A percentile compares a stretch with the other conserved stretches of the same genome.
phyloP scores from a whole-genome alignment of 2,797 vertebrate species.

The Cynopterus sphinx region DNA sequence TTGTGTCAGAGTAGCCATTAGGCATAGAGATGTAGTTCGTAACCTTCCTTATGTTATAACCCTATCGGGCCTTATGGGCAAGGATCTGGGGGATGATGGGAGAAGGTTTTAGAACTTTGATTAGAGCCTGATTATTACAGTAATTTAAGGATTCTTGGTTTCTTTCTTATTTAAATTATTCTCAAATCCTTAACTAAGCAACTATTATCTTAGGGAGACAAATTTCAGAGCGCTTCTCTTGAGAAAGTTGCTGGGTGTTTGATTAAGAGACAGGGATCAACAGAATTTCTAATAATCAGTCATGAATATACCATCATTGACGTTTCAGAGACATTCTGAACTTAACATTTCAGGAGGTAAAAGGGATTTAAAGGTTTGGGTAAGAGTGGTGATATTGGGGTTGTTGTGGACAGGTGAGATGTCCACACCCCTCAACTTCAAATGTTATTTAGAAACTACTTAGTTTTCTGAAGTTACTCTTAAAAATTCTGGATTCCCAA shows the following conservation, averaged over 20 bases:
- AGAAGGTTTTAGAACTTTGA: neutral
- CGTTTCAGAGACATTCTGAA: neutral
- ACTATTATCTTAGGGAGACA: neutral
- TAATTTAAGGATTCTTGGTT: neutral
- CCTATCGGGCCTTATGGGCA: neutral
- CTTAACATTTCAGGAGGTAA: neutral
- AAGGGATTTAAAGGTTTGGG: neutral
- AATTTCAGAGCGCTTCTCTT: slow-evolving; percentile 35
- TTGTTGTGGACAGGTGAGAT: neutral
- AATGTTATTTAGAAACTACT: neutral
- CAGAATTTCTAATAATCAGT: neutral
- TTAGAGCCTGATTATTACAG: neutral
- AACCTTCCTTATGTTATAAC: neutral
- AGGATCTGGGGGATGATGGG: no score
- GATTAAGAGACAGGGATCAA: neutral
- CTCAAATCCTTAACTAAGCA: neutral
- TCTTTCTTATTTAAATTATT: slow-evolving; percentile 27
- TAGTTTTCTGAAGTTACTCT: slow-evolving; percentile 25
- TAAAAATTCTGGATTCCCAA: slow-evolving; percentile 39
- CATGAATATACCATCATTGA: neutral
- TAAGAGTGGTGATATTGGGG: neutral
- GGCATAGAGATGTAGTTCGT: neutral
- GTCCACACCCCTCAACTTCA: neutral
- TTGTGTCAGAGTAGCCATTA: neutral
- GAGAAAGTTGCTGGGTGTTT: slow-evolving; percentile 35